Percentiles rank a stretch among this genome's conserved stretches.
Conservation (phyloP, 1,140 invertebrate species). For the Drosophila bocki region DNA sequence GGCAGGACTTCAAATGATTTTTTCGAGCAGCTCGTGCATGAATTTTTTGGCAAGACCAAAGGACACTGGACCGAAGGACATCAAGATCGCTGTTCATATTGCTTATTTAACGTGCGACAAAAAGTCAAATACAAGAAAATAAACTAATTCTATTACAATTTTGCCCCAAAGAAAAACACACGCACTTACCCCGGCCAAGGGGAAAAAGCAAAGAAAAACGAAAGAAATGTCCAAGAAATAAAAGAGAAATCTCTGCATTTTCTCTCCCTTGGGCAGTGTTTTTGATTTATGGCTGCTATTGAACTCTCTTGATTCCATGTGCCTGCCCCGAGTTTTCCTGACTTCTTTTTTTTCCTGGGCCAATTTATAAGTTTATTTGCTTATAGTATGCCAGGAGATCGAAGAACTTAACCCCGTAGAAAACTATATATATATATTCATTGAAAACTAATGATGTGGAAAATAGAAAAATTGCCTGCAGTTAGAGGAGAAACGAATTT, state of each 20-base stretch:
- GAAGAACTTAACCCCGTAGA: conserved; percentile 58
- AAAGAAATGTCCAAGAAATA: conserved; percentile 2
- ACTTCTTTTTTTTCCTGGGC: conserved; percentile 40
- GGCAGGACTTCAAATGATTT: conserved; percentile 59
- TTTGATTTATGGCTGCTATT: conserved; percentile 79
- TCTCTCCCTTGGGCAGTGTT: conserved; percentile 46
- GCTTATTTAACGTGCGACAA: conserved; percentile 53
- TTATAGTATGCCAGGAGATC: conserved; percentile 42
- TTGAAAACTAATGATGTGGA: conserved; percentile 82
- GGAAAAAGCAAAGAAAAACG: conserved; percentile 2
- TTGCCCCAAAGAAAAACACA: conserved; percentile 33
- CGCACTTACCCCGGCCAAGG: conserved; percentile 4
- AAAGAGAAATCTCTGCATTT: conserved; percentile 23
- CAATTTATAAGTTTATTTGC: conserved; percentile 81
- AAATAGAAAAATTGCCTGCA: conserved; percentile 82
- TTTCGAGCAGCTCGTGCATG: conserved; percentile 66
- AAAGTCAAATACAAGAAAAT: conserved; percentile 71
- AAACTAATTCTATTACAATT: conserved; percentile 76
- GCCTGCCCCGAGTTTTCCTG: conserved; percentile 4
- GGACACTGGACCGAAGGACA: background rate
- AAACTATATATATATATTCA: conserved; percentile 63
- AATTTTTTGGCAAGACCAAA: conserved; percentile 25
- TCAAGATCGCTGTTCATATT: conserved; percentile 3
- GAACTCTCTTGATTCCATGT: conserved; percentile 48
- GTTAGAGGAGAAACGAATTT: conserved; percentile 47